Conservation (phyloP, 2,888 invertebrate genomes). For the Catocala fraxini region DNA sequence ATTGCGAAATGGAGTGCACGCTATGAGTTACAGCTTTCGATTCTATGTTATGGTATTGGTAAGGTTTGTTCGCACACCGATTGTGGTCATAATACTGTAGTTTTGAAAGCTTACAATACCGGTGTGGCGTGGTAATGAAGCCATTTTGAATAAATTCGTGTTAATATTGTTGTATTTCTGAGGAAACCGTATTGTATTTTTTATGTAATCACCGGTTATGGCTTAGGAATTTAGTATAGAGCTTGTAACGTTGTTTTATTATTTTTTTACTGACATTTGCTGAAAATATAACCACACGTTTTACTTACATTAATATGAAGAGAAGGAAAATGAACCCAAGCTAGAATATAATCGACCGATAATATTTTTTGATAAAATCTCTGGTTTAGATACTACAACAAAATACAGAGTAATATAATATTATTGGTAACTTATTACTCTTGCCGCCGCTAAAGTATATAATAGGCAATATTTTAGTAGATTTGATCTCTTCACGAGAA, state of each 20-base stretch:
- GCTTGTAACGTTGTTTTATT: neutral
- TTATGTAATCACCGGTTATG: constrained; percentile 20
- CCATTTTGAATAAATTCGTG: constrained; percentile 51
- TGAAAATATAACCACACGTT: neutral
- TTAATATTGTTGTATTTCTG: constrained; percentile 35
- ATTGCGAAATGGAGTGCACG: constrained; percentile 25
- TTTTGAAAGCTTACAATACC: constrained; percentile 52
- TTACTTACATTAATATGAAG: neutral
- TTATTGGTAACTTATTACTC: too few relatives aligned
- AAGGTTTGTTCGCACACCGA: constrained; percentile 28
- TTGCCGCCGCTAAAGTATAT: too few relatives aligned
- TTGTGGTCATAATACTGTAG: constrained; percentile 46
- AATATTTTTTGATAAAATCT: too few relatives aligned
- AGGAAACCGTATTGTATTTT: constrained; percentile 16
- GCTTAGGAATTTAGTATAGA: constrained; percentile 2
- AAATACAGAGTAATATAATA: too few relatives aligned
- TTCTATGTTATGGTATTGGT: constrained; percentile 20
- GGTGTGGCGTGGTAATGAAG: constrained; percentile 47
- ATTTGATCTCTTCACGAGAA: too few relatives aligned
- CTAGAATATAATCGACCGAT: too few relatives aligned
- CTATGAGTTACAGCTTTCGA: constrained; percentile 12
- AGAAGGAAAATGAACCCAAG: too few relatives aligned
- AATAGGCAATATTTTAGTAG: too few relatives aligned
- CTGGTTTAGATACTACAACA: too few relatives aligned
- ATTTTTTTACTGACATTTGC: neutral